Conservation (phyloP, 2,797 vertebrate genomes). For the Vultur gryphus region DNA sequence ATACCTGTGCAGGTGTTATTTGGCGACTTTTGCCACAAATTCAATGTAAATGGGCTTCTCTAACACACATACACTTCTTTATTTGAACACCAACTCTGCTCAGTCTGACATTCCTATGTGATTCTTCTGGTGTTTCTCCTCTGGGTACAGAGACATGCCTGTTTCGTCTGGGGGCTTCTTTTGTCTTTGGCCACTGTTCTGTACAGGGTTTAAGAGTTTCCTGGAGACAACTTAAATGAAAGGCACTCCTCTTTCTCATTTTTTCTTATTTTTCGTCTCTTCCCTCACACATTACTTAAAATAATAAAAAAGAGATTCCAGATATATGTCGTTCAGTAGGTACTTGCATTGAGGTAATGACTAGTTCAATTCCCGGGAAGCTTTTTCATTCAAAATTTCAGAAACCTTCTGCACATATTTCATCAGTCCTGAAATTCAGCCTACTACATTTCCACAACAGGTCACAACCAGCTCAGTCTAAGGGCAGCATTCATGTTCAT, state of each 20-base stretch:
- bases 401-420: neutral
- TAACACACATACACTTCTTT: neutral
- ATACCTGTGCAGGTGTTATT: neutral
- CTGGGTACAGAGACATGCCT: neutral
- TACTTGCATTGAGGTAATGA: neutral
- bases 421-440: neutral
- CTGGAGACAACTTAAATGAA: neutral
- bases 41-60: neutral
- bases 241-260: neutral
- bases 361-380: neutral
- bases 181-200: neutral
- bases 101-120: neutral
- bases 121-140: neutral
- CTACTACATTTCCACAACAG: neutral
- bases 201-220: neutral
- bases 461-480: neutral
- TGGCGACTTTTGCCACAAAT: rapidly evolving
- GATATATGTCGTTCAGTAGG: neutral
- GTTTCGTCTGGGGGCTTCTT: neutral
- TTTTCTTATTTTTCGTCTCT: neutral
- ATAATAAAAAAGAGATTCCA: neutral
- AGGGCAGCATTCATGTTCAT: rapidly evolving
- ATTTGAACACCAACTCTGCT: neutral
- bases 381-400: neutral
- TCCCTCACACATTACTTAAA: neutral